Conservation (phyloP, 2,797 vertebrate species). For the Lacerta bilineata region DNA sequence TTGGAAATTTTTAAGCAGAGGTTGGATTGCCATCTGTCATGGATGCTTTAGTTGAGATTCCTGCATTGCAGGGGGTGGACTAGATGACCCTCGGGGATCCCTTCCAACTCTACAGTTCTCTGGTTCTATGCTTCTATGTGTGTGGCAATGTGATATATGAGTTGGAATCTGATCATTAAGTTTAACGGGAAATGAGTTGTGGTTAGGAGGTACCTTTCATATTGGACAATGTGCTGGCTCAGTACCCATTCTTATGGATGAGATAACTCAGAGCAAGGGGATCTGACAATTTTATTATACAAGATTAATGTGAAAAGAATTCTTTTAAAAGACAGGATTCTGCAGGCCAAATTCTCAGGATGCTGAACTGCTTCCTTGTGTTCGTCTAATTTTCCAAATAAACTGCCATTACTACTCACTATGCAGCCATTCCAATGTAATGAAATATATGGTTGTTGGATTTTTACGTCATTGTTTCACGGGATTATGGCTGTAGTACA, state of each 20-base stretch:
- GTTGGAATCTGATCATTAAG: slow-evolving; percentile 68
- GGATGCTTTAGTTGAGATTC: too few species aligned
- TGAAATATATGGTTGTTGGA: neutral
- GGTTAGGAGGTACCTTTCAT: slow-evolving; percentile 62
- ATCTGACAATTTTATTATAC: slow-evolving; percentile 60
- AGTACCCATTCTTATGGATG: slow-evolving; percentile 65
- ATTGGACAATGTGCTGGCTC: slow-evolving; percentile 69
- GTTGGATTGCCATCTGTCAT: too few species aligned
- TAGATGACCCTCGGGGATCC: too few species aligned
- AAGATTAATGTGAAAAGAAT: slow-evolving; percentile 38
- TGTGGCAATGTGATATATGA: slow-evolving; percentile 69
- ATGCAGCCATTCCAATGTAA: neutral
- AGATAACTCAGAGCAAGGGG: slow-evolving; percentile 69
- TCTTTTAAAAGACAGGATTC: slow-evolving; percentile 7
- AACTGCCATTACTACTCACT: neutral
- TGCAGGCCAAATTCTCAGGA: neutral
- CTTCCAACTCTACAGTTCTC: too few species aligned
- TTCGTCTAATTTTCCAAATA: neutral
- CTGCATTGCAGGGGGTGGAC: too few species aligned
- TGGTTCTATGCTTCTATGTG: slow-evolving; percentile 10
- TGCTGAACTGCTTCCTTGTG: neutral
- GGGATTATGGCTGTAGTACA: neutral
- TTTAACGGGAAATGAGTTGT: slow-evolving; percentile 64
- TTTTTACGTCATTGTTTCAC: neutral
- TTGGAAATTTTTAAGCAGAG: too few species aligned